These are phyloP conservation scores for Sylvia borin DNA, from an alignment of 2,797 vertebrate genomes.

Conservation along the genomic window DNA sequence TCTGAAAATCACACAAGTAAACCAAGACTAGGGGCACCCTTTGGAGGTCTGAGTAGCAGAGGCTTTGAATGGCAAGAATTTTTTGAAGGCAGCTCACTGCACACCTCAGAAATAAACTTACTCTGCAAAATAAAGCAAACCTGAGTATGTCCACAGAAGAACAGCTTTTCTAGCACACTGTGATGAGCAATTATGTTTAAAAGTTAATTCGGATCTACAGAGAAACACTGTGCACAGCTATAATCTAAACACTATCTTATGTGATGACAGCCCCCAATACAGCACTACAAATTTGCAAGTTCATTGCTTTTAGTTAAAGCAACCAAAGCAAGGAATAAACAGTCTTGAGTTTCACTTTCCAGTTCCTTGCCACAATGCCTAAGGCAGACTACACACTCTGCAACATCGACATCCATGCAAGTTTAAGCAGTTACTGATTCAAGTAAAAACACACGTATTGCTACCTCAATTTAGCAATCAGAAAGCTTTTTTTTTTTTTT, in stretches of 20 bases:
- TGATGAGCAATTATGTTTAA: not conserved
- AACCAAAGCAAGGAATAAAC: not conserved
- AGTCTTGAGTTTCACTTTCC: not conserved
- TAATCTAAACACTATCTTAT: not conserved
- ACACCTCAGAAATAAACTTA: not conserved
- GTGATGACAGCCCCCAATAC: not conserved
- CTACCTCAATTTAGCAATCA: not conserved
- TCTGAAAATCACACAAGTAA: not conserved
- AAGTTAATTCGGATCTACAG: not conserved
- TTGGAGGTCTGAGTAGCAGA: not conserved
- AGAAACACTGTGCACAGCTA: not conserved
- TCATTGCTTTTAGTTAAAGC: not conserved
- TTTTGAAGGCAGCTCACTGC: not conserved
- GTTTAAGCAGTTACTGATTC: not conserved
- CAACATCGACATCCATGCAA: fast-evolving
- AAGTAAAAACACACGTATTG: fast-evolving
- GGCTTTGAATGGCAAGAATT: not conserved
- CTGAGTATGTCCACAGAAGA: not conserved
- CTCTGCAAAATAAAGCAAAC: not conserved
- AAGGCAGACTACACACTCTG: not conserved
- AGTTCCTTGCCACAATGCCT: not conserved
- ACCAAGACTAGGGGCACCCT: not conserved
- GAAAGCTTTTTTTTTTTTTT: not conserved
- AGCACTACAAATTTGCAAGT: not conserved
- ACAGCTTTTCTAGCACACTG: not conserved